Percentiles rank a stretch among this genome's conserved stretches.
Conservation (phyloP, 2,113 vertebrate genomes). For the Chrysemys picta region DNA sequence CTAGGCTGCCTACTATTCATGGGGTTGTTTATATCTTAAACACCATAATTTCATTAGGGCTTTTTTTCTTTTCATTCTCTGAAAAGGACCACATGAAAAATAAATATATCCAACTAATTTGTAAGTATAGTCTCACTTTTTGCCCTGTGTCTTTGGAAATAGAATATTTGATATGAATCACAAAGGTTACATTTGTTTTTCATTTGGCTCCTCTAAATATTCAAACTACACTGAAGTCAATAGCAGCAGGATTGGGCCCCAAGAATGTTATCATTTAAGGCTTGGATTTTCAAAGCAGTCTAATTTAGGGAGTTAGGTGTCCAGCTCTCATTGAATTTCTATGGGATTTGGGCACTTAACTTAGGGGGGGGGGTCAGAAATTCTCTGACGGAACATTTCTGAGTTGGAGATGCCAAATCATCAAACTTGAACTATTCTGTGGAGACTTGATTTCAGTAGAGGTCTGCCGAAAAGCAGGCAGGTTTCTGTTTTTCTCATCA, state of each 20-base stretch:
- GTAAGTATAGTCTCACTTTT: neutral
- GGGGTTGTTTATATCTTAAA: neutral
- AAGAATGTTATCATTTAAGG: neutral
- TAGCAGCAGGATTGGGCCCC: neutral
- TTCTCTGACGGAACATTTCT: neutral
- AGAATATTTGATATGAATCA: neutral
- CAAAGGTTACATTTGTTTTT: slow-evolving; percentile 17
- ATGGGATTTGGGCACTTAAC: neutral
- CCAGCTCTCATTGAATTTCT: neutral
- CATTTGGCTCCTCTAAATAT: slow-evolving; percentile 6
- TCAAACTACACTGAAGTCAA: neutral
- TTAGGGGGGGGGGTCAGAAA: neutral
- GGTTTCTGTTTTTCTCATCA: neutral
- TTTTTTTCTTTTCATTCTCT: neutral
- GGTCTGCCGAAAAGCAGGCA: neutral
- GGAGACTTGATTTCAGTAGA: slow-evolving; percentile 1
- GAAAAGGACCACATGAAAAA: neutral
- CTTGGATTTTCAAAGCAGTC: neutral
- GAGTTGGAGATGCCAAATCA: neutral
- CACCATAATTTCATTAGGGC: neutral
- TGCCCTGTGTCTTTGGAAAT: neutral
- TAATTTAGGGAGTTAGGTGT: neutral
- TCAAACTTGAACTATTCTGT: slow-evolving; percentile 19
- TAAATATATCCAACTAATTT: neutral
- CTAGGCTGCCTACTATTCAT: slow-evolving; percentile 18